Evolutionary conservation across 2,113 vertebrate genomes (phyloP), one percentile per base, ranked within the genome.

Genomic region (Cephalophus harveyi): DNA sequence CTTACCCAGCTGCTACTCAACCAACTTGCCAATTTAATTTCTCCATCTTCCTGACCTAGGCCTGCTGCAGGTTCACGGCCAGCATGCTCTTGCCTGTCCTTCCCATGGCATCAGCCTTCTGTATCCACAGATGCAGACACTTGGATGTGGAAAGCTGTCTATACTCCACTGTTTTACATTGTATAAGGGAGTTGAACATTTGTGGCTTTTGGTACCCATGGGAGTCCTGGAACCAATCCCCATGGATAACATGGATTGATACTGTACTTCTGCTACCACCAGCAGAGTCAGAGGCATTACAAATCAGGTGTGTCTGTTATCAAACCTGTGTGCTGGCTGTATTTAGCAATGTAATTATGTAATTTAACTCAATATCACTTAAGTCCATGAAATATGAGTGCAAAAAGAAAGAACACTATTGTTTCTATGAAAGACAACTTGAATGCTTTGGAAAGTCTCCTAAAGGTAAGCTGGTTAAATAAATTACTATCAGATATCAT

Each of bases 391-490:
- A 54, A 43, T 67, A 67, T 5, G 81, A 89, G 3, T 52, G 2
- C 52, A 89, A 40, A 84, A 86, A 57, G 33, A 92, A 60, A 62
- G 33, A n/a, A 46, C n/a, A 10, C 36, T 87, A 28, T 27, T 60
- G 54, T 71, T 91, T 94, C 46, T 71, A 14, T 28, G 74, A 33
- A 93, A 71, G 87, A 91, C 33, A 76, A 48, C 40, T 40, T 43
- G 43, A 30, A 71, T 9, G 25, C 33, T 25, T 94, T 67, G 86
- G 43, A 50, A 94, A 87, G 64, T 89, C 28, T 96, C 48, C 67
- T 60, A 89, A 86, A 96, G 33, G 19, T n/a, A 79, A 87, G 62
- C 30, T 19, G 21, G 21, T 46, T 64, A 43, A 92, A 85, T 85
- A 57, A 94, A 78, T 40, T n/a, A 8, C 71, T 83, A 2, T 84